Conservation (phyloP, 2,888 invertebrate species). For the Drosophila yooni region DNA sequence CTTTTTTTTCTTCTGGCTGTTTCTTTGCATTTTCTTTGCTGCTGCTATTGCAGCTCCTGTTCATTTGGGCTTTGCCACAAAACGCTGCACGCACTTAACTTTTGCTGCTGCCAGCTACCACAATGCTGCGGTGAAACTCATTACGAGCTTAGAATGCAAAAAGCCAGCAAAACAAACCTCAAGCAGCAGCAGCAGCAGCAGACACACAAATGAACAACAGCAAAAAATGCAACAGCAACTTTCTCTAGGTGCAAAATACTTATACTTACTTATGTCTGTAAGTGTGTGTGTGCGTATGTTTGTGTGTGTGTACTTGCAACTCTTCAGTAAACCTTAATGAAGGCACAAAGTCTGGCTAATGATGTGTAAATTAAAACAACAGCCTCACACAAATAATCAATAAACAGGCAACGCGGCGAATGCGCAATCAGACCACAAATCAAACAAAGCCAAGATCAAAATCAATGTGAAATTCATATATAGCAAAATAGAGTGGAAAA, state of each 20-base stretch:
- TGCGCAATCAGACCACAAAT: slow-evolving; percentile 40
- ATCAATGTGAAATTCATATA: neutral
- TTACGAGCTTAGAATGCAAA: slow-evolving; percentile 80
- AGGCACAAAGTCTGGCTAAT: slow-evolving; percentile 65
- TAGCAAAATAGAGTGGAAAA: neutral
- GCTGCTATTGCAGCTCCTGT: slow-evolving; percentile 39
- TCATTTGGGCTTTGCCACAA: slow-evolving; percentile 76
- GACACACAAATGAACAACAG: slow-evolving; percentile 15
- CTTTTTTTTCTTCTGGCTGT: slow-evolving; percentile 25
- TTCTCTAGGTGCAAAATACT: neutral
- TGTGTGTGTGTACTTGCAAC: slow-evolving; percentile 30
- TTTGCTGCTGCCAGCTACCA: slow-evolving; percentile 66
- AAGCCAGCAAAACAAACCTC: slow-evolving; percentile 69
- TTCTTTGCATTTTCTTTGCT: slow-evolving; percentile 54
- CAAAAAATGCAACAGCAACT: slow-evolving; percentile 14
- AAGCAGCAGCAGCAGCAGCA: slow-evolving; percentile 32
- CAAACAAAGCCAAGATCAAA: slow-evolving; percentile 20
- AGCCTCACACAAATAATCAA: slow-evolving; percentile 30
- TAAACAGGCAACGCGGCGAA: slow-evolving; percentile 44
- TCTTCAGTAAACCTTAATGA: slow-evolving; percentile 72
- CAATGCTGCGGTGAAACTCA: slow-evolving; percentile 79
- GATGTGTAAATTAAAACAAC: slow-evolving; percentile 72
- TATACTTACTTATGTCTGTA: neutral
- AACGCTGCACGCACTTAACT: slow-evolving; percentile 81
- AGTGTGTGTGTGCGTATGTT: neutral